Evolutionary conservation across 2,888 invertebrate genomes (phyloP), one percentile per base, ranked within the genome.

Genomic region (Meiosimyza decipiens): DNA sequence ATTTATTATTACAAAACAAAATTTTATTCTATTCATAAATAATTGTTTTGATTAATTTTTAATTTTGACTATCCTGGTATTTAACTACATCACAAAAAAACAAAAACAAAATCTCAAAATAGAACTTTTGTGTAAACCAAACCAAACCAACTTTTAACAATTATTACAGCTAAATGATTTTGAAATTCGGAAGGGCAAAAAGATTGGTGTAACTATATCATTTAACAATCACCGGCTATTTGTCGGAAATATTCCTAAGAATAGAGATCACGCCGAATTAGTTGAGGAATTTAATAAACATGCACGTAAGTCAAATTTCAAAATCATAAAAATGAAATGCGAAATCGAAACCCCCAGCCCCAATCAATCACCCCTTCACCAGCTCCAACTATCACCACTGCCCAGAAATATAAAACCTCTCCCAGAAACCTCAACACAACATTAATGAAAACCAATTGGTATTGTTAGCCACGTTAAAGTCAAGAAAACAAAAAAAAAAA

Each of bases 241-340:
- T 95, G 97, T 98, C 92, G 98, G 97, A 91, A 98, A 98, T 96
- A 97, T 98, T 93, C 97, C 98, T 92, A 98, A 98, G 94, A 97
- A 95, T 94, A 96, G 97, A 93, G 96, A 96, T 93, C 95, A 94
- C 92, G 97, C 97, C 91, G 97, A 97, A 93, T 95, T 98, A 91
- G 94, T 95, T 92, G 97, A 97, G 93, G 97, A 98, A 92, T 97
- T 98, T 94, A 92, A 95, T 91, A 97, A 96, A 93, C 95, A 96
- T 93, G 96, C 97, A 95, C 97, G 97, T 97, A 96, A 95, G 96
- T 95, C 85, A 82, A 78, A 77, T 78, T 77, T 80, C 78, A 80
- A 80, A 78, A 80, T 80, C 80, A 80, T 77, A 73, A 78, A 78
- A 76, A 74, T 57, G 71, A 74, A 75, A 72, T 51, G 65, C 72